These are phyloP conservation scores for Vidua chalybeata DNA, from an alignment of 2,113 vertebrate species.

Conservation along the genomic window DNA sequence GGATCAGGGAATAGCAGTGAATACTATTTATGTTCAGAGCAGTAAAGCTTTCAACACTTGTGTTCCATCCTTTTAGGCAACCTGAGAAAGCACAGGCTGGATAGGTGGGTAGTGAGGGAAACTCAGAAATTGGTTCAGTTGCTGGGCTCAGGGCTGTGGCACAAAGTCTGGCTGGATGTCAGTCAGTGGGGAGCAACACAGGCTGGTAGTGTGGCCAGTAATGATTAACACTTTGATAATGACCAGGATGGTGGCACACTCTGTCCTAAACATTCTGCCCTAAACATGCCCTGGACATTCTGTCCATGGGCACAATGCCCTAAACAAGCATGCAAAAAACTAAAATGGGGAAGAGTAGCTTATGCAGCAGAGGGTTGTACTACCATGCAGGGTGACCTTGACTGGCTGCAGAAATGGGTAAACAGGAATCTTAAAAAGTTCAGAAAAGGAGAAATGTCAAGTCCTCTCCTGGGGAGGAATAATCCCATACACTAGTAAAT, in stretches of 20 bases:
- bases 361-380: background rate
- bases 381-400: background rate
- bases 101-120: background rate
- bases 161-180: background rate
- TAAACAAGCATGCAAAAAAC: background rate
- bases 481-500: background rate
- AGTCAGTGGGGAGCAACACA: too few relatives aligned
- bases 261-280: background rate
- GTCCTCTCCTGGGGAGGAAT: background rate
- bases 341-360: background rate
- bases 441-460: background rate
- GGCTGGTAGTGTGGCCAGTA: background rate
- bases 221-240: background rate
- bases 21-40: background rate
- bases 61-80: background rate
- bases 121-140: fast-evolving
- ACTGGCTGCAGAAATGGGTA: background rate
- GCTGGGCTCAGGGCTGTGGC: background rate
- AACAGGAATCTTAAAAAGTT: background rate
- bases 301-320: background rate
- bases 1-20: background rate
- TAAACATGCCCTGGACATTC: background rate
- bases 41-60: background rate
- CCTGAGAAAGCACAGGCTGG: background rate
- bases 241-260: background rate